These are phyloP conservation scores for Nomada ruficornis DNA, from an alignment of 2,888 invertebrate species.

Conservation along the genomic window DNA sequence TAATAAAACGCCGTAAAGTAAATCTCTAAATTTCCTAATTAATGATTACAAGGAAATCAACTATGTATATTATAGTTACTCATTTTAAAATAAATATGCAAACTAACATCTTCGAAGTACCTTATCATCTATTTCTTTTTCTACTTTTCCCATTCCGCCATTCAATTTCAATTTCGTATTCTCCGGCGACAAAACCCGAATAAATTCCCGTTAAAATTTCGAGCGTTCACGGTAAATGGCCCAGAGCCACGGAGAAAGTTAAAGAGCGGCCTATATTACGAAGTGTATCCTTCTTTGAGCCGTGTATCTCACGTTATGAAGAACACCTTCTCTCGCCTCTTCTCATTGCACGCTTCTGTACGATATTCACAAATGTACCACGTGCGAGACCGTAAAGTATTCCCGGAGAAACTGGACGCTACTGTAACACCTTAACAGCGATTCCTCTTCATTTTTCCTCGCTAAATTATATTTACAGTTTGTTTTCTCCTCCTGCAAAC, in stretches of 20 bases:
- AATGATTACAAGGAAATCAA: too few relatives aligned
- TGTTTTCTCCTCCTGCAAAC: neutral
- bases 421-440: constrained; percentile 2
- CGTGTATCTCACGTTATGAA: constrained; percentile 49
- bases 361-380: constrained; percentile 25
- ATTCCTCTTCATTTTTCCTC: neutral
- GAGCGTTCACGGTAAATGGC: neutral
- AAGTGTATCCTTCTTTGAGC: constrained; percentile 52
- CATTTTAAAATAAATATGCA: too few relatives aligned
- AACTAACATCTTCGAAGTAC: too few relatives aligned
- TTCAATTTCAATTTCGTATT: neutral
- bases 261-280: constrained; percentile 46
- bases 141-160: too few relatives aligned
- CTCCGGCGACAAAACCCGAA: too few relatives aligned
- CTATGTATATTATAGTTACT: too few relatives aligned
- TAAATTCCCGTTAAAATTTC: constrained; percentile 14
- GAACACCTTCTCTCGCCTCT: constrained; percentile 47
- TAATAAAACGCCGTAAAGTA: too few relatives aligned
- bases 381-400: constrained; percentile 27
- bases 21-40: too few relatives aligned
- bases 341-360: constrained; percentile 47
- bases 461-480: neutral
- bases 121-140: too few relatives aligned
- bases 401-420: constrained; percentile 26
- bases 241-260: constrained; percentile 52